These are phyloP conservation scores for Tetragnatha versicolor DNA, from an alignment of 1,140 invertebrate species.

Conservation along the genomic window DNA sequence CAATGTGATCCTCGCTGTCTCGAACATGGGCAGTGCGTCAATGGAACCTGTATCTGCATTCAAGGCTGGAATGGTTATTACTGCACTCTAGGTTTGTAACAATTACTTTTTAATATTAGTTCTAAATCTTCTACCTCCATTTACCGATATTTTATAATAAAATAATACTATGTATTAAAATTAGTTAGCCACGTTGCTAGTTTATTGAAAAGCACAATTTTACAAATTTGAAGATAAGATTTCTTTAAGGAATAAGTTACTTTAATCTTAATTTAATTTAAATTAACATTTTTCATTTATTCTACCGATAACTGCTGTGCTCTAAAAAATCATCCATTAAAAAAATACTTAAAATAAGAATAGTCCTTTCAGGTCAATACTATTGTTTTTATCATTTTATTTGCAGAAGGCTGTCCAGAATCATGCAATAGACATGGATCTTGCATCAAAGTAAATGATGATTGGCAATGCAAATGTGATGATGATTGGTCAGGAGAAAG, in stretches of 20 bases:
- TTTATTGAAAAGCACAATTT: too few species aligned
- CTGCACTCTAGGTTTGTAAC: slow-evolving; percentile 87
- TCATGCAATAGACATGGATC: slow-evolving; percentile 89
- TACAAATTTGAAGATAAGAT: too few species aligned
- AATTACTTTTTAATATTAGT: slow-evolving; percentile 9
- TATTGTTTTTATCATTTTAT: neutral
- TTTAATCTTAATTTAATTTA: too few species aligned
- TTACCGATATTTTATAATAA: too few species aligned
- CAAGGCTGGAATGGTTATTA: slow-evolving; percentile 97
- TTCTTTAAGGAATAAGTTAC: too few species aligned
- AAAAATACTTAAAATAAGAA: neutral
- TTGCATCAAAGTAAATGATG: slow-evolving; percentile 80
- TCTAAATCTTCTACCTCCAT: too few species aligned
- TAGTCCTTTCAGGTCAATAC: neutral
- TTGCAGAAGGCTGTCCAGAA: slow-evolving; percentile 90
- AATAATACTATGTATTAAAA: too few species aligned
- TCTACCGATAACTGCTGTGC: neutral
- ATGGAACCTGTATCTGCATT: slow-evolving; percentile 95
- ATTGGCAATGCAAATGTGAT: slow-evolving; percentile 89
- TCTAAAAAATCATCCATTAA: neutral
- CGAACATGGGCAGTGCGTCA: slow-evolving; percentile 95
- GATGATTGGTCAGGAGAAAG: slow-evolving; percentile 90
- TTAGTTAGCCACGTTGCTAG: too few species aligned
- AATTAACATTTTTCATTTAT: neutral
- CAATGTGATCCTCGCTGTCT: slow-evolving; percentile 89